These are phyloP conservation scores for Orthosia gracilis DNA, from an alignment of 2,888 invertebrate species.

Conservation along the genomic window DNA sequence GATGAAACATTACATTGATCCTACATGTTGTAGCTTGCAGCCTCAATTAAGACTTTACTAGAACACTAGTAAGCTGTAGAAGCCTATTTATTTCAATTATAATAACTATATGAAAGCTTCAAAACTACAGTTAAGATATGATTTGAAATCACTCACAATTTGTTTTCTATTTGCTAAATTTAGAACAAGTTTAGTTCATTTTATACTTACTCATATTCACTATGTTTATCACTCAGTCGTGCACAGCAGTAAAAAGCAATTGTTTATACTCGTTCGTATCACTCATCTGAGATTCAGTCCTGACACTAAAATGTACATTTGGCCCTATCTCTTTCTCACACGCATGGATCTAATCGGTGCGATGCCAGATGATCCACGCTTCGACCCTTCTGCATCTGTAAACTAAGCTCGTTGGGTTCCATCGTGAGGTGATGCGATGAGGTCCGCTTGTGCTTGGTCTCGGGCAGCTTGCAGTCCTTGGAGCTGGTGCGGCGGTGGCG, in stretches of 20 bases:
- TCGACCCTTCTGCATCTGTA: constrained; percentile 85
- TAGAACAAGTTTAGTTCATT: constrained; percentile 68
- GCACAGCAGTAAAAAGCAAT: constrained; percentile 49
- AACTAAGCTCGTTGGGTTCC: constrained; percentile 83
- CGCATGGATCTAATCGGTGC: constrained; percentile 77
- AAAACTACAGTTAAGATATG: constrained; percentile 86
- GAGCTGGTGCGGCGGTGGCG: constrained; percentile 92
- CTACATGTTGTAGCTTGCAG: constrained; percentile 52
- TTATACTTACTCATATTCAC: constrained; percentile 72
- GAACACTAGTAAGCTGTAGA: constrained; percentile 65
- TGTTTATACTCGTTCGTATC: constrained; percentile 37
- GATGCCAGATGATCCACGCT: constrained; percentile 85
- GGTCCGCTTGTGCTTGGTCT: constrained; percentile 84
- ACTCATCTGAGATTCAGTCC: constrained; percentile 67
- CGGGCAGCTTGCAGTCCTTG: constrained; percentile 87
- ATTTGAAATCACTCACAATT: constrained; percentile 86
- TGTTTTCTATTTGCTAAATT: constrained; percentile 69
- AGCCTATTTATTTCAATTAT: constrained; percentile 64
- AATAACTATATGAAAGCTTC: constrained; percentile 76
- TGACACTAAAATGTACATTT: constrained; percentile 32
- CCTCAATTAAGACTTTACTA: constrained; percentile 49
- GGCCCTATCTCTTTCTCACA: constrained; percentile 64
- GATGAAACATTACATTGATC: constrained; percentile 54
- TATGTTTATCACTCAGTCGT: constrained; percentile 66
- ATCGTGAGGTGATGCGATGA: constrained; percentile 88